Percentiles rank a stretch among this genome's conserved stretches.
Conservation (phyloP, 2,113 vertebrate species). For the Halichoeres trimaculatus region DNA sequence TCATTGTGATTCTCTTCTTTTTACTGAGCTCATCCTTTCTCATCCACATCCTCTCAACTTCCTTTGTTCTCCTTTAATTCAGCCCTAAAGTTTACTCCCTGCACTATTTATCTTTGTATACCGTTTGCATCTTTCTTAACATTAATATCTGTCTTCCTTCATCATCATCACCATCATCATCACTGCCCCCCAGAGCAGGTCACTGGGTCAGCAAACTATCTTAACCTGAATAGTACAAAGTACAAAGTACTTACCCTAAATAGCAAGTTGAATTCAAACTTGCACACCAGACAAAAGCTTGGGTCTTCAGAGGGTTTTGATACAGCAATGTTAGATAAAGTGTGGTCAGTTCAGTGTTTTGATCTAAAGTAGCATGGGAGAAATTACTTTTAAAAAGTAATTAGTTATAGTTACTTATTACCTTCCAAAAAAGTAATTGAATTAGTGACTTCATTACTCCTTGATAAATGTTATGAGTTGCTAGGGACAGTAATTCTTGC, state of each 20-base stretch:
- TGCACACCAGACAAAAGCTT: no score
- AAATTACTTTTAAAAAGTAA: no score
- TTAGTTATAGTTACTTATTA: no score
- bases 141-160: conserved; percentile 11
- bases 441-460: no score
- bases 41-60: conserved; percentile 13
- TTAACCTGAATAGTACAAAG: no score
- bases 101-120: conserved; percentile 3
- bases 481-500: no score
- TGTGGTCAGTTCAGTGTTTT: neutral
- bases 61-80: conserved; percentile 13
- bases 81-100: neutral
- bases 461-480: no score
- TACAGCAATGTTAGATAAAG: neutral
- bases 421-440: no score
- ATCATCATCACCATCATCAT: conserved; percentile 27
- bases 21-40: conserved; percentile 22
- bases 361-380: no score
- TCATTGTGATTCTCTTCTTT: conserved; percentile 28
- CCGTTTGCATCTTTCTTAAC: neutral
- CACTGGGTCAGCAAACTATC: conserved; percentile 4
- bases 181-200: neutral
- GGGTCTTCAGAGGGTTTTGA: conserved; percentile 16
- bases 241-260: no score
- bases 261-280: no score